Evolutionary conservation across 2,797 vertebrate genomes (phyloP).

Genomic region (Sciurus vulgaris): DNA sequence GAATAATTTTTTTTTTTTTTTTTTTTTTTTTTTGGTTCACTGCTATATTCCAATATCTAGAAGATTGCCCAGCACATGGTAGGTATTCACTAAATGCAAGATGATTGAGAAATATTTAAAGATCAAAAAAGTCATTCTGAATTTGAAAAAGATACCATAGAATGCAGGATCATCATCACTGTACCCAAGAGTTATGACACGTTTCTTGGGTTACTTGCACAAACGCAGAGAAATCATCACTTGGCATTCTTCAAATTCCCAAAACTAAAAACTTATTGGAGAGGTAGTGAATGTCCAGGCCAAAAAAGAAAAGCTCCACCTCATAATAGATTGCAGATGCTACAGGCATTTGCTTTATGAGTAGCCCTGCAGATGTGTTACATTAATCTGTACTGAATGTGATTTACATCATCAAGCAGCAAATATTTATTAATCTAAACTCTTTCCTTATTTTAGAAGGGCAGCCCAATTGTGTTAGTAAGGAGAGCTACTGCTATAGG

Average conservation of each 20-base stretch:
- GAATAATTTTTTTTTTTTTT: not conserved
- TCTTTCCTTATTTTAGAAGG: slow-evolving; percentile 53
- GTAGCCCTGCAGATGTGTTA: not conserved
- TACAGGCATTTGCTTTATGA: not conserved
- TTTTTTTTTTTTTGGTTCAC: not conserved
- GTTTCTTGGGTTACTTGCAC: slow-evolving; percentile 27
- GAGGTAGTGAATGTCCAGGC: not conserved
- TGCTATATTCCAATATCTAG: not conserved
- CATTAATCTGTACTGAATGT: slow-evolving; percentile 32
- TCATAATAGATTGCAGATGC: slow-evolving; percentile 36
- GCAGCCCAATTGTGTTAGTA: not conserved
- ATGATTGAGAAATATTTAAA: slow-evolving; percentile 14
- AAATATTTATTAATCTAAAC: slow-evolving; percentile 56
- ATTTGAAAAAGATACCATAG: not conserved
- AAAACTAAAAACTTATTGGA: not conserved
- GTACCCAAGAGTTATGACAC: not conserved
- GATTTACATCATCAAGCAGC: slow-evolving; percentile 58
- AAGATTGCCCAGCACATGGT: not conserved
- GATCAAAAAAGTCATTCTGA: slow-evolving; percentile 29
- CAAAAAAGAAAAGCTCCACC: not conserved
- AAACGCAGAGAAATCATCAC: slow-evolving; percentile 43
- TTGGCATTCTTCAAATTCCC: slow-evolving; percentile 52
- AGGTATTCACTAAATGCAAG: not conserved
- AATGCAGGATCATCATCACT: not conserved
- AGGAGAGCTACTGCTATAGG: not conserved